phyloP scores from a whole-genome alignment of 2,797 vertebrate genomes.

The Melopsittacus undulatus region DNA sequence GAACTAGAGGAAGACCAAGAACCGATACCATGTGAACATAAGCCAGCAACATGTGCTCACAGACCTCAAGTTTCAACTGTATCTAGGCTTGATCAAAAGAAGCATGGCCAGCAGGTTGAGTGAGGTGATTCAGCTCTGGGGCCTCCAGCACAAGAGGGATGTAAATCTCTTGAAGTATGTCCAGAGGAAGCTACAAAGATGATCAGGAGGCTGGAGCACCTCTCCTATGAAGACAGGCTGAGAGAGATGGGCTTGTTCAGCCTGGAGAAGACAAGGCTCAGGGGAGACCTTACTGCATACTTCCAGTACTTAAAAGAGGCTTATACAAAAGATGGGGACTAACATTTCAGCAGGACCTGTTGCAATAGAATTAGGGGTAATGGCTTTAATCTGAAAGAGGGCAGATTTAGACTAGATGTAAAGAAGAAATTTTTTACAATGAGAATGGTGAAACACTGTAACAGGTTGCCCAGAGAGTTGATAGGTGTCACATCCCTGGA shows the following conservation, averaged over 20 bases:
- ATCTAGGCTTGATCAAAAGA: not conserved
- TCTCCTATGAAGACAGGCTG: not conserved
- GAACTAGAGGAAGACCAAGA: not conserved
- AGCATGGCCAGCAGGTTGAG: not conserved
- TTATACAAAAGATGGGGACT: not conserved
- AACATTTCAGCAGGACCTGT: not conserved
- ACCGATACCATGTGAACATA: not conserved
- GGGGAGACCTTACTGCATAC: not conserved
- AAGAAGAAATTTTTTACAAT: not conserved
- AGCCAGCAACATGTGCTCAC: not conserved
- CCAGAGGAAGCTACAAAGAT: not conserved
- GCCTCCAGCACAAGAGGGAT: not conserved
- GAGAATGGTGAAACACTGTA: not conserved
- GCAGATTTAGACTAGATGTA: not conserved
- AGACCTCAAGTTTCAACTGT: not conserved
- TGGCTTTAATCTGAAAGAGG: not conserved
- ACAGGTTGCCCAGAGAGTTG: not conserved
- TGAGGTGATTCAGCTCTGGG: not conserved
- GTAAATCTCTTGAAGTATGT: not conserved
- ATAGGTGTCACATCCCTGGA: not conserved
- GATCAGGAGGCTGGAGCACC: not conserved
- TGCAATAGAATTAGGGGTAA: not conserved
- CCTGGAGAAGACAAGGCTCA: not conserved
- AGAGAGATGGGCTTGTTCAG: not conserved
- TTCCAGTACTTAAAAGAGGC: not conserved